Evolutionary conservation across 2,888 invertebrate genomes (phyloP).

Genomic region (Hedychridium roseum): DNA sequence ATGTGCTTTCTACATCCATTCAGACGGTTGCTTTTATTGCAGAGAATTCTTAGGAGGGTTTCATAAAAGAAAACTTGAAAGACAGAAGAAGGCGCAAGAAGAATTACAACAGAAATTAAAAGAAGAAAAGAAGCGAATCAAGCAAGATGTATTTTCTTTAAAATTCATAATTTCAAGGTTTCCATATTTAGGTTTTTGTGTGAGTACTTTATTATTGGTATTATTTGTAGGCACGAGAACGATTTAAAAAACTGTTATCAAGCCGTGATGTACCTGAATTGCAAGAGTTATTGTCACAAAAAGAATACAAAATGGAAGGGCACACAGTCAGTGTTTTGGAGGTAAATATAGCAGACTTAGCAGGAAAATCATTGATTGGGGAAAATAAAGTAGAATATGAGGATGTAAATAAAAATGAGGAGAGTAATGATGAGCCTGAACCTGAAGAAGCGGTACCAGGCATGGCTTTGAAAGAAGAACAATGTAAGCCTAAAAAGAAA

Average conservation of each 20-base stretch:
- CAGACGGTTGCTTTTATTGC: constrained; percentile 39
- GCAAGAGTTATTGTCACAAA: constrained; percentile 70
- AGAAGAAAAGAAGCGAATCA: constrained; percentile 79
- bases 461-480: constrained; percentile 63
- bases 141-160: constrained; percentile 78
- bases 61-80: constrained; percentile 79
- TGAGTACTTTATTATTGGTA: too few relatives aligned
- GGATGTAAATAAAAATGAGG: constrained; percentile 43
- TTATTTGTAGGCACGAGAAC: constrained; percentile 68
- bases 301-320: constrained; percentile 80
- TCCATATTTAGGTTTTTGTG: too few relatives aligned
- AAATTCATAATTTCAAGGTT: too few relatives aligned
- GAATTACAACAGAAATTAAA: constrained; percentile 76
- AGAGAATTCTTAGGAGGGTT: constrained; percentile 85
- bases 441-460: constrained; percentile 65
- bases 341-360: constrained; percentile 74
- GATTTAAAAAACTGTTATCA: constrained; percentile 77
- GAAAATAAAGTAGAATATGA: constrained; percentile 67
- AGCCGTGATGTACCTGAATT: constrained; percentile 76
- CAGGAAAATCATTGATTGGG: constrained; percentile 77
- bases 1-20: background rate
- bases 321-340: constrained; percentile 83
- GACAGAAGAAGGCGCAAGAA: constrained; percentile 78
- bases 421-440: constrained; percentile 40
- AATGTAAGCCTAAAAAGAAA: constrained; percentile 37